A percentile compares a stretch with the other conserved stretches of the same genome.
phyloP scores from a whole-genome alignment of 2,113 vertebrate genomes.

The Struthio camelus region DNA sequence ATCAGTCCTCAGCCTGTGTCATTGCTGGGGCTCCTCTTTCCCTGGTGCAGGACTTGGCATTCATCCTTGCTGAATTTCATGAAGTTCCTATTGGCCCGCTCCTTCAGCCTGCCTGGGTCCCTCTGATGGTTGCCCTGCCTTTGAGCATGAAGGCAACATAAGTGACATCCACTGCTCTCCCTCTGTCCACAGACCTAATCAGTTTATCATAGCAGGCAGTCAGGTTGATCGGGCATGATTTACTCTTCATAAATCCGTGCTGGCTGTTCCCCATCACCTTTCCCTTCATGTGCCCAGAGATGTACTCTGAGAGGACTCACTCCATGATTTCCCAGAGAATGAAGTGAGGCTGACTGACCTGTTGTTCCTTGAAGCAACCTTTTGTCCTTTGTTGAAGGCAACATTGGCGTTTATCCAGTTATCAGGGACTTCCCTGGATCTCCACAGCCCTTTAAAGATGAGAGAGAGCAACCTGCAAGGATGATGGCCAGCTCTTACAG shows the following conservation, averaged over 20 bases:
- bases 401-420: background rate
- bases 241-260: background rate
- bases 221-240: background rate
- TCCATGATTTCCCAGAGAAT: background rate
- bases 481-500: background rate
- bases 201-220: background rate
- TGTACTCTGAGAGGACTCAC: accelerated
- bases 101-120: background rate
- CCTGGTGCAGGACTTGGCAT: background rate
- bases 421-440: background rate
- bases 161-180: background rate
- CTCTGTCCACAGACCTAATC: background rate
- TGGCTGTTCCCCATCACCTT: background rate
- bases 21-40: background rate
- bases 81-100: background rate
- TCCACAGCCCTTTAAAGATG: background rate
- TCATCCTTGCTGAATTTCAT: background rate
- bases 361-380: background rate
- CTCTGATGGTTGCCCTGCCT: background rate
- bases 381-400: background rate
- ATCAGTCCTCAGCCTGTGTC: background rate
- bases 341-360: background rate
- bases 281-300: background rate
- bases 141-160: background rate
- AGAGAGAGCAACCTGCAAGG: background rate